Base-by-base conservation (phyloP, 2,888 invertebrate species). In the Achlya flavicornis region DNA sequence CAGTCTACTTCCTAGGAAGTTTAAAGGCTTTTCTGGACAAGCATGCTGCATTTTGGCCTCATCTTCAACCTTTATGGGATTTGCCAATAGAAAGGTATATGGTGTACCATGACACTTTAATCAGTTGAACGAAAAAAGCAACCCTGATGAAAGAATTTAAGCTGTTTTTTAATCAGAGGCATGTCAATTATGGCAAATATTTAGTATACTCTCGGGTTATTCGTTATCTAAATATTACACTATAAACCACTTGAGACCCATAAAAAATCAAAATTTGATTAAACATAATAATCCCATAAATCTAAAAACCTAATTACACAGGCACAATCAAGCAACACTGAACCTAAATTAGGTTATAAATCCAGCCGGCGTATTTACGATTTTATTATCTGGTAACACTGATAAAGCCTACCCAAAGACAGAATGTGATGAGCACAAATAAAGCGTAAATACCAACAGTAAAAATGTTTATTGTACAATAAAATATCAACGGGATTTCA, bases 381-480 rank as follows among this genome's bases (percentile, higher is more conserved):
- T 72, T 68, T 65, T 69, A 70, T 70, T 67, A 69, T 57, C 64
- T 66, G 65, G 67, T 65, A 68, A 64, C 67, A 67, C 48, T 68
- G 59, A 61, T 61, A 63, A 61, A 73, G 71, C 61, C 60, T 67
- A 66, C 64, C 69, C 66, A 64, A 66, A 74, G 74, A 72, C 60
- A 60, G 19, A 53, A 53, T 53, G 53, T 53, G 53, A 60, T 60
- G 60, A 41, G 41, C 60, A 41, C 60, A 60, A 41, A 60, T 60
- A 71, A 74, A 74, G 70, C 70, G 74, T 76, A 69, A 76, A 81
- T 76, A 73, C 77, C 79, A 71, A 80, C 78, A 82, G 64, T 85
- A 83, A 87, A 60, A 84, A 83, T 84, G 71, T 86, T 88, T 87
- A 88, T 83, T 79, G 83, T 76, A 82, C 78, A 78, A 85, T 88